phyloP scores from a whole-genome alignment of 2,113 vertebrate genomes.

The Procavia capensis region DNA sequence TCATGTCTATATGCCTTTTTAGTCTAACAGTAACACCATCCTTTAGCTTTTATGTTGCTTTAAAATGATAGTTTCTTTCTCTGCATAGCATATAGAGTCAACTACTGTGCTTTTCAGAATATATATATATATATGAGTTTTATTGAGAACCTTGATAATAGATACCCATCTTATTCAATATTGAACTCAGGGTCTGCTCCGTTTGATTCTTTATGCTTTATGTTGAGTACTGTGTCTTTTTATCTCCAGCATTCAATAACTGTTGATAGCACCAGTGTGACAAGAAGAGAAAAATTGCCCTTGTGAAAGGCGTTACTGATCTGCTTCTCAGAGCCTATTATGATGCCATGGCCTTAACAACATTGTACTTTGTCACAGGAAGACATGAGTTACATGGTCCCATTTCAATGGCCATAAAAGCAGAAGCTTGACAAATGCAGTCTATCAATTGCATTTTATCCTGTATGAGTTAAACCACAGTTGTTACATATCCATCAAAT shows the following conservation, averaged over 20 bases:
- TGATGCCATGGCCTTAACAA: conserved; percentile 32
- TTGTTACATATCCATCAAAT: conserved; percentile 44
- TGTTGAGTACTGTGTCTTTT: neutral
- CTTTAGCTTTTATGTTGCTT: neutral
- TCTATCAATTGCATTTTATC: conserved; percentile 1
- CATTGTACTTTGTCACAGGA: conserved; percentile 45
- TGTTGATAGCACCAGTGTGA: conserved; percentile 13
- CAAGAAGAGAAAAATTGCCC: neutral
- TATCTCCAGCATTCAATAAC: neutral
- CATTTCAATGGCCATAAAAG: neutral
- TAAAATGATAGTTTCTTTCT: neutral
- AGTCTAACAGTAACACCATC: neutral
- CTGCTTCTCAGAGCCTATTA: conserved; percentile 41
- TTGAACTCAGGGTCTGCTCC: neutral
- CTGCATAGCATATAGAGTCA: neutral
- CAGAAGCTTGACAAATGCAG: neutral
- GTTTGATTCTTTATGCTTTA: neutral
- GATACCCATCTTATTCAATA: neutral
- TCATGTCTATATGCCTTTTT: neutral
- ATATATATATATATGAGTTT: neutral
- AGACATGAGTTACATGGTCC: conserved; percentile 29
- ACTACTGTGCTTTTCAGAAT: neutral
- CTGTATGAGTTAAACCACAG: conserved; percentile 14
- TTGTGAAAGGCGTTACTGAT: conserved; percentile 34
- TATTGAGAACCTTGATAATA: conserved; percentile 22